These are phyloP conservation scores for Drosophila tanythrix DNA, from an alignment of 2,888 invertebrate genomes.

Conservation along the genomic window DNA sequence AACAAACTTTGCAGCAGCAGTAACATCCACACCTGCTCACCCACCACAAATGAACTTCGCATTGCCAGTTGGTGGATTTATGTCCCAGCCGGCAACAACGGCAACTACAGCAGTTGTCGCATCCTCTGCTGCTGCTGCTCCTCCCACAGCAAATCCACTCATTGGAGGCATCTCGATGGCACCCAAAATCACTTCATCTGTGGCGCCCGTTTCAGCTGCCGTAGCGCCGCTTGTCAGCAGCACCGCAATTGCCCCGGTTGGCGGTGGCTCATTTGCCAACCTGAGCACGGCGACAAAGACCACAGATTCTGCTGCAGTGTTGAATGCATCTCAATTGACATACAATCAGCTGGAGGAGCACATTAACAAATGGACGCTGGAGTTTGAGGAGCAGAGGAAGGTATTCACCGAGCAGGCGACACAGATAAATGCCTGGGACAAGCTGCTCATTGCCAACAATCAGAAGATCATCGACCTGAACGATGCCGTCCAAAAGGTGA, in stretches of 20 bases:
- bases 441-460: constrained; percentile 94
- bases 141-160: constrained; percentile 38
- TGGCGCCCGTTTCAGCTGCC: constrained; percentile 40
- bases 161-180: constrained; percentile 50
- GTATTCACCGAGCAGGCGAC: constrained; percentile 97
- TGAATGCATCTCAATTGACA: constrained; percentile 87
- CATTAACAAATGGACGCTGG: constrained; percentile 97
- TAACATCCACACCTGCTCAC: constrained; percentile 24
- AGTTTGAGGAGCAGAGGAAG: constrained; percentile 96
- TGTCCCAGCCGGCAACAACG: constrained; percentile 44
- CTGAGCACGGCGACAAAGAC: constrained; percentile 77
- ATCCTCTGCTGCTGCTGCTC: constrained; percentile 10
- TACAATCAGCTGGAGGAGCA: constrained; percentile 95
- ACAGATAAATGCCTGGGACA: constrained; percentile 98
- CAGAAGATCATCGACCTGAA: constrained; percentile 96
- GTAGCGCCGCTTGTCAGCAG: constrained; percentile 39
- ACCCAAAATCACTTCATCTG: constrained; percentile 43
- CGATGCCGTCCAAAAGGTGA: constrained; percentile 94
- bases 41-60: constrained; percentile 16
- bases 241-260: constrained; percentile 26
- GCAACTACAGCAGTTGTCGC: constrained; percentile 26
- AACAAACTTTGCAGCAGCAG: neutral
- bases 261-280: constrained; percentile 69
- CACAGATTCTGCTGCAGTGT: constrained; percentile 82
- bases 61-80: constrained; percentile 58